Percentiles rank a stretch among this genome's conserved stretches.
phyloP scores from a whole-genome alignment of 2,113 vertebrate species.

The Myocastor coypus region DNA sequence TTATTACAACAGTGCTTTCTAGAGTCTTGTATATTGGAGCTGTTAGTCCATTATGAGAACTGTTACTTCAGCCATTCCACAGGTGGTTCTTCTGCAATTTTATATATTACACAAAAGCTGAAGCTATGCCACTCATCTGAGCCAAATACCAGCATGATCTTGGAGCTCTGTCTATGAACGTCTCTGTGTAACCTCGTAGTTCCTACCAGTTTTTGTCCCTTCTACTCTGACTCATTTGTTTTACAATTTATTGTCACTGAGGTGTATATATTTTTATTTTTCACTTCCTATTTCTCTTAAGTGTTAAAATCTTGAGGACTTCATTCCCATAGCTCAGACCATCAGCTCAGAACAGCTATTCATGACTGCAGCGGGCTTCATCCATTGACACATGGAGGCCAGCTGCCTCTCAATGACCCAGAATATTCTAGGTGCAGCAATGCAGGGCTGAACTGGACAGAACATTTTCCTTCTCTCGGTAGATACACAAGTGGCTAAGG shows the following conservation, averaged over 20 bases:
- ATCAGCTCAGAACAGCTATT: neutral
- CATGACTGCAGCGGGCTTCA: neutral
- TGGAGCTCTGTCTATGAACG: neutral
- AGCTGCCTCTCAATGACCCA: neutral
- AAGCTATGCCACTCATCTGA: neutral
- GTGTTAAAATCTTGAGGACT: neutral
- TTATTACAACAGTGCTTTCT: conserved; percentile 41
- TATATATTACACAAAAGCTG: neutral
- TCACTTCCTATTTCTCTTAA: neutral
- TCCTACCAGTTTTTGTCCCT: neutral
- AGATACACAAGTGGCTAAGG: neutral
- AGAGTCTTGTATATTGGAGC: neutral
- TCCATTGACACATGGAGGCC: neutral
- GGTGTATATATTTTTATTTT: neutral
- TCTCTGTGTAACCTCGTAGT: neutral
- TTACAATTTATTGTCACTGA: conserved; percentile 12
- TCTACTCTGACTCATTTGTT: neutral
- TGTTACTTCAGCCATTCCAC: neutral
- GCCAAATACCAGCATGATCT: neutral
- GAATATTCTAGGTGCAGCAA: neutral
- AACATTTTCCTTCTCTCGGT: neutral
- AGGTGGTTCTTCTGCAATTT: neutral
- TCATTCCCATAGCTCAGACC: neutral
- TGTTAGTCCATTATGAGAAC: neutral
- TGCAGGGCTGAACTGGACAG: accelerated